Base-by-base conservation (phyloP, 2,113 vertebrate genomes). In the Periophthalmus modestus region DNA sequence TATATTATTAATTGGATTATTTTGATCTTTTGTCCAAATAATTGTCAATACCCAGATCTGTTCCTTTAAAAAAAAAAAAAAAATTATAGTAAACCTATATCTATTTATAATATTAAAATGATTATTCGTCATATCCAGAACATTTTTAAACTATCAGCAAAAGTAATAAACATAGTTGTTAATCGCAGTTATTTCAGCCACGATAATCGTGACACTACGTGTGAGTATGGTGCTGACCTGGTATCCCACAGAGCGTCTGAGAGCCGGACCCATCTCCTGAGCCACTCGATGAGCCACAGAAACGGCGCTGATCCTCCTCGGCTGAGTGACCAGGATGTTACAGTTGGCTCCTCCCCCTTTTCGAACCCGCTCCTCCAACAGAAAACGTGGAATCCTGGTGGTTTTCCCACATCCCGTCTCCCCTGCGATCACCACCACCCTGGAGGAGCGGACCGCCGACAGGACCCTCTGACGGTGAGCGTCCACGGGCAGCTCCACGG, bases 341-440 rank as follows among this genome's bases (percentile, higher is more conserved):
- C 97, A 98, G 69, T 90, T 80, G 0, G 96, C 95, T 0, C 97
- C 97, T 0, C 88, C 87, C 0, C 96, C 95, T 4, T 86, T 90
- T 23, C 91, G 91, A 71, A 96, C 94, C 0, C 90, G 80, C 16
- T 94, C 95, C 73, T 99, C 97, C 90, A 99, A 89, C 71, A 99
- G 89, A 71, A 98, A 92, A 85, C 97, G 96, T 0, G 98, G 98
- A 82, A 99, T 95, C 9, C 97, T 91, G 0, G 98, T 99, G 11
- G 98, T 98, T 48, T 99, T 99, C 15, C 98, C 98, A 0, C 98
- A 99, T 54, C 98, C 98, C 0, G 98, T 99, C 85, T 98, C 97
- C 5, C 98, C 98, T 0, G 95, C 95, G 2, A 99, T 95, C 69
- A 99, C 95, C 11, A 97, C 93, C 9, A 97, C 96, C 0, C 93